A percentile compares a stretch with the other conserved stretches of the same genome.
Evolutionary conservation across 2,797 vertebrate species (phyloP).

Genomic region (Lutjanus argentimaculatus): DNA sequence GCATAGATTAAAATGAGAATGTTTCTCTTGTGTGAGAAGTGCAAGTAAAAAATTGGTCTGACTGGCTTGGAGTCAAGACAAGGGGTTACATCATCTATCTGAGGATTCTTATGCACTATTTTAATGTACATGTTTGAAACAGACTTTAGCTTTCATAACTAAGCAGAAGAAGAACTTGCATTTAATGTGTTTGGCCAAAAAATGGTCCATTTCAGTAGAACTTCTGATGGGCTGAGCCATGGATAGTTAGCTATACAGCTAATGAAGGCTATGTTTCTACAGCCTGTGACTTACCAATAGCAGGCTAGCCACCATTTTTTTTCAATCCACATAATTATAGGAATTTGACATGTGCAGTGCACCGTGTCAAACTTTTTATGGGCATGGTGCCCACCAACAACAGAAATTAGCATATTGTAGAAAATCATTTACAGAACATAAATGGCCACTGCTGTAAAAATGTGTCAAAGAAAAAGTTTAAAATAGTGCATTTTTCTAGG

Average conservation of each 20-base stretch:
- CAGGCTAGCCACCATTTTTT: background rate
- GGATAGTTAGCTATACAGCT: background rate
- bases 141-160: background rate
- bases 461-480: background rate
- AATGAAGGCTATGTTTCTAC: background rate
- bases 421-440: background rate
- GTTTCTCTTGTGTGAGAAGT: too few species aligned
- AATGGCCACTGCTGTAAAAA: slow-evolving; percentile 7
- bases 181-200: background rate
- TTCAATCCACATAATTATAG: background rate
- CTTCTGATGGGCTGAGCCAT: background rate
- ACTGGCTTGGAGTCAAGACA: too few species aligned
- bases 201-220: background rate
- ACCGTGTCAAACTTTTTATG: background rate
- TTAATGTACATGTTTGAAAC: background rate
- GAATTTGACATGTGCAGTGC: background rate
- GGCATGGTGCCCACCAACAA: too few species aligned
- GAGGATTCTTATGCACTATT: background rate
- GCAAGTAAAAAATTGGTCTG: too few species aligned
- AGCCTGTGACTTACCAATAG: background rate
- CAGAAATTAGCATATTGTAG: background rate
- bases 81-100: too few species aligned
- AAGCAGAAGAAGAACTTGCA: background rate
- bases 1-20: too few species aligned
- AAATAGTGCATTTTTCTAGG: slow-evolving; percentile 21